Percentiles rank a stretch among this genome's conserved stretches.
phyloP scores from a whole-genome alignment of 2,797 vertebrate genomes.

The Myoxocephalus aenaeus region DNA sequence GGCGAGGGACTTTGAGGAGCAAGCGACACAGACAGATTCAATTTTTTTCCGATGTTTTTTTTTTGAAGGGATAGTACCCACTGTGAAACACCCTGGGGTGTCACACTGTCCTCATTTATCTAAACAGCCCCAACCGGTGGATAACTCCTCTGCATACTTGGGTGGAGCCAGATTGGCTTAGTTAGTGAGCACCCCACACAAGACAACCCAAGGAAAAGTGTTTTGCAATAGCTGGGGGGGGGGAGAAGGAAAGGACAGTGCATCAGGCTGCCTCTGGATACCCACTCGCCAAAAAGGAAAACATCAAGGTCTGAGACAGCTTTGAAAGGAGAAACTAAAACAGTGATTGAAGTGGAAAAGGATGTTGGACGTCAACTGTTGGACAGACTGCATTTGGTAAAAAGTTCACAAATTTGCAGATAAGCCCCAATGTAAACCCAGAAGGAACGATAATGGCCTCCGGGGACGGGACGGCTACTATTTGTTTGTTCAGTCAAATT shows the following conservation, averaged over 20 bases:
- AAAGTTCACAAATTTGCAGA: constrained; percentile 79
- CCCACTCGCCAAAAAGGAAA: constrained; percentile 73
- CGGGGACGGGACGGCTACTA: constrained; percentile 50
- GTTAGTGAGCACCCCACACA: constrained; percentile 78
- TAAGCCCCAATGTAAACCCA: constrained; percentile 73
- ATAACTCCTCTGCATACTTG: constrained; percentile 80
- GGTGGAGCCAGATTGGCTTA: constrained; percentile 82
- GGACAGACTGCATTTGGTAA: constrained; percentile 77
- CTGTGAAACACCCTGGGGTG: constrained; percentile 81
- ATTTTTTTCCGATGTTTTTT: constrained; percentile 33
- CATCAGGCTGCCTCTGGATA: constrained; percentile 79
- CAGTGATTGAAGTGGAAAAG: constrained; percentile 78
- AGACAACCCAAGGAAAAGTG: constrained; percentile 77
- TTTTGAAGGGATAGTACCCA: constrained; percentile 72
- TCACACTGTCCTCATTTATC: constrained; percentile 83
- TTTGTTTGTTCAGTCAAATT: constrained; percentile 66
- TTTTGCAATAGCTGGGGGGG: constrained; percentile 69
- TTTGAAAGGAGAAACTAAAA: constrained; percentile 81
- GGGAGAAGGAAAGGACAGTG: constrained; percentile 66
- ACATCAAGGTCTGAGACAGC: constrained; percentile 77
- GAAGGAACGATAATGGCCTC: constrained; percentile 70
- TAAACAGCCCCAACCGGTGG: constrained; percentile 76
- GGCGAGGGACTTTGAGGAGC: constrained; percentile 76
- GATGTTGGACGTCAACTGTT: constrained; percentile 73
- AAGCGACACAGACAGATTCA: constrained; percentile 68